Evolutionary conservation across 2,797 vertebrate genomes (phyloP).

Genomic region (Malacoraja senta): DNA sequence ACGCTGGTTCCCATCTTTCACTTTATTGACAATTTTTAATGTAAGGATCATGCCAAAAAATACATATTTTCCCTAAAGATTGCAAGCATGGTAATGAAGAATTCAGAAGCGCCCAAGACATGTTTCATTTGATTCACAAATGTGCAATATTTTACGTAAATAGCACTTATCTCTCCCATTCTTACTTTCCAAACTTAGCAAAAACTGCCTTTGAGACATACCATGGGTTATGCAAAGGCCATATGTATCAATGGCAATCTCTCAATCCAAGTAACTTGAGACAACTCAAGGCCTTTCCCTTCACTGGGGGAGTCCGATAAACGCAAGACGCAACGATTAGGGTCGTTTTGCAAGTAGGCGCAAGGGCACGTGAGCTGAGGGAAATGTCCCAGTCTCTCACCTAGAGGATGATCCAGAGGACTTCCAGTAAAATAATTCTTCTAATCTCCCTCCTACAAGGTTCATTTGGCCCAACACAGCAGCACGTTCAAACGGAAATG

Average conservation of each 20-base stretch:
- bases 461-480: background rate
- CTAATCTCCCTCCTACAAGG: background rate
- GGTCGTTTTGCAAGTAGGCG: background rate
- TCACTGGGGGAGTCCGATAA: background rate
- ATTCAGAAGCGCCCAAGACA: constrained; percentile 32
- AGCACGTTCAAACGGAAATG: background rate
- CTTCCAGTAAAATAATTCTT: background rate
- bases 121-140: constrained; percentile 8
- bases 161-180: background rate
- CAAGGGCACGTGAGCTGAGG: background rate
- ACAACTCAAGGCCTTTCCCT: background rate
- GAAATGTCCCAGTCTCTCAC: background rate
- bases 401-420: background rate
- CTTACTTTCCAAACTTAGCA: background rate
- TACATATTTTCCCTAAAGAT: constrained; percentile 38
- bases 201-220: background rate
- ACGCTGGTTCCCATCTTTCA: background rate
- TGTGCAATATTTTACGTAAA: constrained; percentile 27
- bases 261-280: background rate
- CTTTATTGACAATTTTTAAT: constrained; percentile 30
- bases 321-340: background rate
- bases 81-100: constrained; percentile 28
- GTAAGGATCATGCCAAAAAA: constrained; percentile 33
- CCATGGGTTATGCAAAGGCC: background rate
- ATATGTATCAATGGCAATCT: background rate